Conservation (phyloP, 35 echinoderm and acorn worm genomes). For the Acanthaster planci region DNA sequence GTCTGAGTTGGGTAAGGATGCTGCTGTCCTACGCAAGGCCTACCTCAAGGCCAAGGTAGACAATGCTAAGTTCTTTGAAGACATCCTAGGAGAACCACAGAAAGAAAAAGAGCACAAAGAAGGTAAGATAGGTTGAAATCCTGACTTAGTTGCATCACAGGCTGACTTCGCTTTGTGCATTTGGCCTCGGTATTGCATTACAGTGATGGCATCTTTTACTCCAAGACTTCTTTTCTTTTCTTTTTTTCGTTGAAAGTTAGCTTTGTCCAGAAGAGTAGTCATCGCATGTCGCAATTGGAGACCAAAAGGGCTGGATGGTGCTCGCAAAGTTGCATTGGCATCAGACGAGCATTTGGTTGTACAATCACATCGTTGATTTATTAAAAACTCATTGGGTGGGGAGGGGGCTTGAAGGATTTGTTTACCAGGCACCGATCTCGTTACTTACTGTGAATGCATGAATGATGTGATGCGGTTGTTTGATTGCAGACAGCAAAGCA, state of each 20-base stretch:
- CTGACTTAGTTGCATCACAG: no score
- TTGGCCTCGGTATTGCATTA: no score
- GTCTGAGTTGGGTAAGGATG: constrained; percentile 84
- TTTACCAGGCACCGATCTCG: not conserved
- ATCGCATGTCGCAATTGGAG: no score
- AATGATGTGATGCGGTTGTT: constrained; percentile 17
- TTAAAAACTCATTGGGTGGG: not conserved
- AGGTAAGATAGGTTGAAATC: constrained; percentile 43
- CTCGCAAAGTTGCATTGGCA: no score
- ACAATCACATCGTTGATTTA: no score
- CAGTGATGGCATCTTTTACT: no score
- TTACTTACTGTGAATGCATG: not conserved
- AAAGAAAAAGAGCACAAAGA: constrained; percentile 48
- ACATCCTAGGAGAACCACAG: constrained; percentile 72
- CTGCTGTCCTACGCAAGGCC: constrained; percentile 63
- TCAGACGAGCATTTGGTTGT: no score
- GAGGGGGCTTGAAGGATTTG: not conserved
- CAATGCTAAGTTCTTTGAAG: constrained; percentile 72
- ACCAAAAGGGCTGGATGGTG: no score
- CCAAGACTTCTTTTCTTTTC: no score
- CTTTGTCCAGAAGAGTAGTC: no score
- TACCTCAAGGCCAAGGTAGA: constrained; percentile 66
- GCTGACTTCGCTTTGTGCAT: no score
- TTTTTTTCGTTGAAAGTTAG: no score
- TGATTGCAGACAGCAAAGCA: constrained; percentile 56